phyloP scores from a whole-genome alignment of 2,113 vertebrate genomes.

The Gopherus flavomarginatus region DNA sequence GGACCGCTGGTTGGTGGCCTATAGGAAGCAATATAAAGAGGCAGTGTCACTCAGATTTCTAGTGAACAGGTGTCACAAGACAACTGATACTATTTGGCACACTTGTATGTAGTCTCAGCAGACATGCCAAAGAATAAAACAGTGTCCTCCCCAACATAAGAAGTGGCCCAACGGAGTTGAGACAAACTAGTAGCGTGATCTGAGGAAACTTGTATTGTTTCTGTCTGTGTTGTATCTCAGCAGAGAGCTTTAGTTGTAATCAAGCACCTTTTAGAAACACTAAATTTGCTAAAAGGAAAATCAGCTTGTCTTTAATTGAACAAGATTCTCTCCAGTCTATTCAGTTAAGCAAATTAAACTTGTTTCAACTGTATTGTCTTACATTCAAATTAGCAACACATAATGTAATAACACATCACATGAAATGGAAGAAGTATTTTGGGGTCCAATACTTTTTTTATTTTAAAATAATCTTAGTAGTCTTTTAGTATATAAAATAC shows the following conservation, averaged over 20 bases:
- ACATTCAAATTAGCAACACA: neutral
- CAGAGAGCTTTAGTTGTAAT: slow-evolving; percentile 1
- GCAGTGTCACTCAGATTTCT: neutral
- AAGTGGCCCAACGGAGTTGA: neutral
- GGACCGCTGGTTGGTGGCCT: neutral
- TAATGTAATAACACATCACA: neutral
- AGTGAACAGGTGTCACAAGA: neutral
- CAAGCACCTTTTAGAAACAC: neutral
- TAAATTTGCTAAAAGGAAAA: neutral
- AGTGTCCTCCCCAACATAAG: neutral
- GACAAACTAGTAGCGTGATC: neutral
- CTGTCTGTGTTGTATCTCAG: neutral
- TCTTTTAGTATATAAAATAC: neutral
- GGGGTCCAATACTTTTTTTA: neutral
- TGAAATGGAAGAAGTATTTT: neutral
- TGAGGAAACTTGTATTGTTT: neutral
- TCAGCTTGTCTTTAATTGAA: neutral
- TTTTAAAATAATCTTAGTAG: slow-evolving; percentile 13
- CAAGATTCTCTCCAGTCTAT: neutral
- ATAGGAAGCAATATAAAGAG: neutral
- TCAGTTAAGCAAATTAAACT: neutral
- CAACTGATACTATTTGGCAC: neutral
- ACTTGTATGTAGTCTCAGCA: accelerated
- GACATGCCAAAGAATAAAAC: neutral
- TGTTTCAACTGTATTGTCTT: neutral